These are phyloP conservation scores for Drosophila mercatorum DNA, from an alignment of 2,888 invertebrate genomes.

Conservation along the genomic window DNA sequence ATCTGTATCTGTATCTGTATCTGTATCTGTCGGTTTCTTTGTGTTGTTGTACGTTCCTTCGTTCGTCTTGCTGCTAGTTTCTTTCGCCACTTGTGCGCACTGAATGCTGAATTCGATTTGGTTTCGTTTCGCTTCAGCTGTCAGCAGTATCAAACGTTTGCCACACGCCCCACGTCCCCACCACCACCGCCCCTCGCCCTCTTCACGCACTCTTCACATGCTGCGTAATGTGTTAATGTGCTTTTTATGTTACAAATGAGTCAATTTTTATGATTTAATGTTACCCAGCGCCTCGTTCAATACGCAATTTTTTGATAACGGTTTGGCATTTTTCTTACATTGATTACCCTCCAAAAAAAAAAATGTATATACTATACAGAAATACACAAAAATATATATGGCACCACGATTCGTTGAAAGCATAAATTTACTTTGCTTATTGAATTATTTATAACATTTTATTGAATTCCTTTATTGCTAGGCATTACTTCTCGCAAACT, in stretches of 20 bases:
- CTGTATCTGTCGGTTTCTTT: conserved; percentile 15
- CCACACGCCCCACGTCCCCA: background rate
- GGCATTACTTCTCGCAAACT: conserved; percentile 46
- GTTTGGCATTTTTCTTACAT: conserved; percentile 69
- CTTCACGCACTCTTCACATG: conserved; percentile 38
- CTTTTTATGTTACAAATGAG: conserved; percentile 83
- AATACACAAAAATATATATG: conserved; percentile 10
- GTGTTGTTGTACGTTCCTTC: conserved; percentile 7
- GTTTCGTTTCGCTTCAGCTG: conserved; percentile 61
- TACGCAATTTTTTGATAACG: conserved; percentile 70
- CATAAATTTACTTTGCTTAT: conserved; percentile 68
- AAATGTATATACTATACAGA: background rate
- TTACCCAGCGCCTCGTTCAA: conserved; percentile 47
- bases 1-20: conserved; percentile 22
- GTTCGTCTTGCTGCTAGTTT: conserved; percentile 37
- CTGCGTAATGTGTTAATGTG: conserved; percentile 81
- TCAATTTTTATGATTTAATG: conserved; percentile 83
- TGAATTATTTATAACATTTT: conserved; percentile 76
- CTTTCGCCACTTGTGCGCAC: conserved; percentile 40
- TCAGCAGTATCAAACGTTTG: conserved; percentile 45
- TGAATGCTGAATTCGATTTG: conserved; percentile 49
- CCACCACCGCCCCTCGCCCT: background rate
- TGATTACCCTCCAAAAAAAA: conserved; percentile 52
- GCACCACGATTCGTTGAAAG: conserved; percentile 23
- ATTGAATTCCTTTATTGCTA: conserved; percentile 69